Conservation (phyloP, 2,888 invertebrate species). For the Ctena decussata region DNA sequence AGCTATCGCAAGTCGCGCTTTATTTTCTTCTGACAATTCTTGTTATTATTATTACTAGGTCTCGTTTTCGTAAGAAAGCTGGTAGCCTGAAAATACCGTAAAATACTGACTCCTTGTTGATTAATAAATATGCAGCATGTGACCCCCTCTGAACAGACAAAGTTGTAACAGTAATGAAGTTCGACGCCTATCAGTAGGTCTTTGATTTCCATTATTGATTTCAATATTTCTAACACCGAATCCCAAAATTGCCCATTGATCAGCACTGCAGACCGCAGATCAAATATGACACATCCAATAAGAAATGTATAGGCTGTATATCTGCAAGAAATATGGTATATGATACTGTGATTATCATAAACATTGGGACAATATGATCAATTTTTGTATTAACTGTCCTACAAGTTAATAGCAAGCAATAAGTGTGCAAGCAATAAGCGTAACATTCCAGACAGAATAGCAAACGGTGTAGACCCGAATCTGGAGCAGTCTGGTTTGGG, state of each 20-base stretch:
- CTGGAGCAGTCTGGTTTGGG: not conserved
- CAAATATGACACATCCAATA: conserved; percentile 47
- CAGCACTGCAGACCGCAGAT: conserved; percentile 32
- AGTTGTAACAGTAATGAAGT: conserved; percentile 42
- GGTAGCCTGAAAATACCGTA: no score
- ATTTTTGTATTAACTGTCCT: no score
- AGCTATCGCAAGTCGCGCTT: no score
- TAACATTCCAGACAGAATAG: no score
- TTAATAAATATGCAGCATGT: not conserved
- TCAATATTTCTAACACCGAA: conserved; percentile 46
- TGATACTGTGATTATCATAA: no score
- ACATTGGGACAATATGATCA: no score
- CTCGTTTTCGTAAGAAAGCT: no score
- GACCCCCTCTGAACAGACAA: not conserved
- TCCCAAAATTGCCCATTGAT: conserved; percentile 55
- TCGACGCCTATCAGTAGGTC: conserved; percentile 55
- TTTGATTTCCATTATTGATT: conserved; percentile 67
- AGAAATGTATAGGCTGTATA: not conserved
- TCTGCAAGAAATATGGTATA: conserved; percentile 16
- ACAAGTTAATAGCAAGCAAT: no score
- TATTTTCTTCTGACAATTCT: no score
- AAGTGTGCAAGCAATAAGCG: no score
- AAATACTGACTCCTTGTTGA: no score
- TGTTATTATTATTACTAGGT: no score
- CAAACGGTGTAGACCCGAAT: not conserved